Evolutionary conservation across 2,797 vertebrate genomes (phyloP).

Genomic region (Lagodon rhomboides): DNA sequence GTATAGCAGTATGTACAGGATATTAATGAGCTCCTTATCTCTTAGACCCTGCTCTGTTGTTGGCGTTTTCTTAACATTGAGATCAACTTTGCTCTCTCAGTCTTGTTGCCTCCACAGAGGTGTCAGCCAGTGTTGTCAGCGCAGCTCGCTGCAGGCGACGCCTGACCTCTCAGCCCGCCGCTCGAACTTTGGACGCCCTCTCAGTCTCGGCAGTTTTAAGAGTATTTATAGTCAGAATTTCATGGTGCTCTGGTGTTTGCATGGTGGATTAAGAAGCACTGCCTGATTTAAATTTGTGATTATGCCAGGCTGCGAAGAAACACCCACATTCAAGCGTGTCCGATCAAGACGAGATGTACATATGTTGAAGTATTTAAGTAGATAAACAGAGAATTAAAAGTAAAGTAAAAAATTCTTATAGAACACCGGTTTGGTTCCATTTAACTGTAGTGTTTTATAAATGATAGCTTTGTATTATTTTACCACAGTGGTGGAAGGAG

Average conservation of each 20-base stretch:
- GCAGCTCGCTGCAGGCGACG: conserved; percentile 10
- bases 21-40: conserved; percentile 30
- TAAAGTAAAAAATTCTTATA: neutral
- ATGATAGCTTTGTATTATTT: neutral
- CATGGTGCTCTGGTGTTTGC: neutral
- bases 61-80: conserved; percentile 16
- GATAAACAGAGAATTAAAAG: too few relatives aligned
- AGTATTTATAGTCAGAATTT: conserved; percentile 3
- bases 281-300: neutral
- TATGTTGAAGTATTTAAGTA: neutral
- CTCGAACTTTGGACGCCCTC: conserved; percentile 31
- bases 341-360: neutral
- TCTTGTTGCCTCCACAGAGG: conserved; percentile 32
- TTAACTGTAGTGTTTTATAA: neutral
- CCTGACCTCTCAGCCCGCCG: conserved; percentile 36
- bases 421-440: too few relatives aligned
- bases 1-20: neutral
- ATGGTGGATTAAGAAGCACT: conserved; percentile 31
- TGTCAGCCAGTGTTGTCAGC: conserved; percentile 7
- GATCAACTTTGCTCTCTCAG: conserved; percentile 42
- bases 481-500: neutral
- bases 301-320: conserved; percentile 17
- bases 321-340: conserved; percentile 2
- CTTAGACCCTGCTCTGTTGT: conserved; percentile 7
- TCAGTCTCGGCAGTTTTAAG: conserved; percentile 11